Base-by-base conservation (phyloP, 2,888 invertebrate genomes). In the Eupeodes luniger region DNA sequence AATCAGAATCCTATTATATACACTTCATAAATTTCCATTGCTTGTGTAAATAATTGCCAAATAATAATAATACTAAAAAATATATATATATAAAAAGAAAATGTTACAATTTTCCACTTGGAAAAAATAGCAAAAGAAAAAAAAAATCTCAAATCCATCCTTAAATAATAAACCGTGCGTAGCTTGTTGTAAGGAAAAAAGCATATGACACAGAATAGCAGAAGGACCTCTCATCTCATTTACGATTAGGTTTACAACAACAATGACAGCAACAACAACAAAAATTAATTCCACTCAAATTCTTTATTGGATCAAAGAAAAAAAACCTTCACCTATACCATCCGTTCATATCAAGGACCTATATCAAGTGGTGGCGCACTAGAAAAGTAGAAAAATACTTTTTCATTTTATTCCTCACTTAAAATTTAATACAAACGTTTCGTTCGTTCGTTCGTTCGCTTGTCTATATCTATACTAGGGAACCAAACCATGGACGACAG, bases 241-340 rank as follows among this genome's bases (percentile, higher is more conserved):
- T 55, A 44, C 53, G 40, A 40, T 40, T 40, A 40, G 9, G 40
- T 40, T 12, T 2, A 16, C 12, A 34, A 67, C 14, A 57, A 27
- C 6, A 57, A 59, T 19, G 19, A 19, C 19, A 19, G 19, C 11
- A 59, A 57, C 72, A 72, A 72, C 47, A 72, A 72, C 57, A 14
- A 72, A 1, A 67, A 49, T 69, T 27, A 72, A 40, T 27, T 49
- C 59, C 27, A 72, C 47, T 72, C 10, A 59, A 59, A 59, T 57
- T 72, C 57, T 72, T 72, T 72, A 62, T 87, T 81, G 77, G 87
- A 87, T 87, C 61, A 87, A 80, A 81, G 83, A 62, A 83, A 40
- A 83, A 40, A 9, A 40, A 83, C 80, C 61, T 72, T 57, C 72
- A 62, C 62, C 80, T 27, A 87, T 82, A 27, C 64, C 83, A 62